These are phyloP conservation scores for Luscinia megarhynchos DNA, from an alignment of 2,797 vertebrate species.

Conservation along the genomic window DNA sequence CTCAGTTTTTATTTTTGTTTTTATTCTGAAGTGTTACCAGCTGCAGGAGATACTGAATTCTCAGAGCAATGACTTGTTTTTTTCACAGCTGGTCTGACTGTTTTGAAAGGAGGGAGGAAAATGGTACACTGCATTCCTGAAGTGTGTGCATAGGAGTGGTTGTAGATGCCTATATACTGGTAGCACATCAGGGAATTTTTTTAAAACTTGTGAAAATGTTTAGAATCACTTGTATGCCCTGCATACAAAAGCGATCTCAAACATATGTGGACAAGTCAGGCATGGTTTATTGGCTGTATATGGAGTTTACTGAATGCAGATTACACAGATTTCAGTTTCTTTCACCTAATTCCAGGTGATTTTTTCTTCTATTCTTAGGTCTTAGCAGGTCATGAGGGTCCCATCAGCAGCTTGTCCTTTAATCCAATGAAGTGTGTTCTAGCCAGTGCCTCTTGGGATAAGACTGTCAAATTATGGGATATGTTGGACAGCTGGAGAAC, in stretches of 20 bases:
- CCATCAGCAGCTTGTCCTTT: constrained; percentile 90
- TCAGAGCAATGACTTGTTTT: neutral
- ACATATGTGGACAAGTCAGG: neutral
- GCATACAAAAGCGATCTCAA: neutral
- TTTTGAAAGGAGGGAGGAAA: neutral
- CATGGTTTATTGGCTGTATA: neutral
- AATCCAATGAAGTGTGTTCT: constrained; percentile 89
- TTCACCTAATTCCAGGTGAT: neutral
- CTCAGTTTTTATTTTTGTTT: neutral
- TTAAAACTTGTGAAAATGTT: neutral
- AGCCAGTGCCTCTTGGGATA: constrained; percentile 95
- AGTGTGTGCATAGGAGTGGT: neutral
- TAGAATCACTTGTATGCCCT: neutral
- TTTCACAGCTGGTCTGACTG: neutral
- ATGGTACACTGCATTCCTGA: neutral
- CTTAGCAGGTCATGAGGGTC: constrained; percentile 92
- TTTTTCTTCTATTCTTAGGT: constrained; percentile 77
- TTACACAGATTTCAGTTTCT: neutral
- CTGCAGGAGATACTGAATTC: neutral
- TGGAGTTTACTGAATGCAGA: neutral
- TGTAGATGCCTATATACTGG: neutral
- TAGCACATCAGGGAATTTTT: neutral
- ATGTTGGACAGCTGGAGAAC: constrained; percentile 96
- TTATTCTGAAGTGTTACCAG: neutral
- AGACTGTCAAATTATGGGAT: constrained; percentile 93